Evolutionary conservation across 2,113 vertebrate genomes (phyloP).

Genomic region (Toxostoma redivivum): DNA sequence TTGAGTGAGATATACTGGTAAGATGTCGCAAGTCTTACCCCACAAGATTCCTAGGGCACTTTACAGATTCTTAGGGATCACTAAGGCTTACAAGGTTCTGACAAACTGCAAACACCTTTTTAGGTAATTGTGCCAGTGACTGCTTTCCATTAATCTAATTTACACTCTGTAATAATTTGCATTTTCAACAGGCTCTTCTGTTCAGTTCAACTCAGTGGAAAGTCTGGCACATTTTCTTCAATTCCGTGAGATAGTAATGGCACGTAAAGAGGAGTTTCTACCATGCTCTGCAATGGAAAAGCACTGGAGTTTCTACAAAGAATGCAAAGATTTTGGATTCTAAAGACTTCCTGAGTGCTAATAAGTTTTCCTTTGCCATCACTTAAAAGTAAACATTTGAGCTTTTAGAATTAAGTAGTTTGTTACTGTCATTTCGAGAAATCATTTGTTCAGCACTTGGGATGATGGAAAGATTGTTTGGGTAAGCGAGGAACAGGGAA

Average conservation of each 20-base stretch:
- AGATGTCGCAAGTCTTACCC: fast-evolving
- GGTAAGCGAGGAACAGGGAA: not conserved
- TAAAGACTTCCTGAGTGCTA: not conserved
- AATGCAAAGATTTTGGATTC: constrained; percentile 55
- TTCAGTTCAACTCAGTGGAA: not conserved
- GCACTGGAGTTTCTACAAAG: constrained; percentile 76
- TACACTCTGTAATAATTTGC: not conserved
- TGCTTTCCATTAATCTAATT: not conserved
- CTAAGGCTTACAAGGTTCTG: not conserved
- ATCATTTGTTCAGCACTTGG: not conserved
- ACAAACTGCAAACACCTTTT: not conserved
- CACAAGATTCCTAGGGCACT: not conserved
- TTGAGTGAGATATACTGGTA: not conserved
- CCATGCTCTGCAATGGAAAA: constrained; percentile 77
- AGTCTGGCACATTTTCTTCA: constrained; percentile 60
- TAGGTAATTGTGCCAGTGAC: not conserved
- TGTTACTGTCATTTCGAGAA: not conserved
- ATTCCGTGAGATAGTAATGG: constrained; percentile 68
- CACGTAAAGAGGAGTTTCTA: constrained; percentile 79
- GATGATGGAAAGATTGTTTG: not conserved
- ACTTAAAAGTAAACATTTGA: not conserved
- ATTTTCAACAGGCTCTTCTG: constrained; percentile 65
- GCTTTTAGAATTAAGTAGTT: not conserved
- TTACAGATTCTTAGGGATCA: not conserved
- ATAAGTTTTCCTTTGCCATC: not conserved